Evolutionary conservation across 2,888 invertebrate species (phyloP), one percentile per base, ranked within the genome.

Genomic region (Epistrophe eligans): DNA sequence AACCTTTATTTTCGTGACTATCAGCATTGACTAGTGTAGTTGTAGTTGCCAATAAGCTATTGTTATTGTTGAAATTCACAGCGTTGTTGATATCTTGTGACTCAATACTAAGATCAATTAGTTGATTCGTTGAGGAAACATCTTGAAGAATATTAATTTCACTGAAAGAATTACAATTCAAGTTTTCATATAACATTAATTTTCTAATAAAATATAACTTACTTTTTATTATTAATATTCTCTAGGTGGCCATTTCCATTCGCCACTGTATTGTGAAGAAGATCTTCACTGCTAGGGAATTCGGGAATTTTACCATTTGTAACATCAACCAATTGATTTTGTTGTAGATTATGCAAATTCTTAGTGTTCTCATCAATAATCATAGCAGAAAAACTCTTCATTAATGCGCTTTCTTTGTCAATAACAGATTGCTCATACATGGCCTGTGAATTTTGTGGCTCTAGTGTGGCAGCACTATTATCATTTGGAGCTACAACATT

Each of bases 11-110:
- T 91, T 93, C 93, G 90, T 93, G 93, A 93, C 92, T 93, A 93
- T 93, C 93, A 91, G 93, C 92, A 91, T 92, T 93, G 93, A 93
- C 93, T 93, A 93, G 93, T 91, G 92, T 91, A 90, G 91, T 91
- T 90, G 91, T 90, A 90, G 91, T 91, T 88, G 92, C 91, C 91
- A 92, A 91, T 91, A 92, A 91, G 90, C 91, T 92, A 90, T 92
- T 92, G 89, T 93, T 93, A 89, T 92, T 92, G 87, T 92, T 92
- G 88, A 92, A 91, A 90, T 90, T 90, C 84, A 90, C 88, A 88
- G 89, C 89, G 88, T 91, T 91, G 81, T 89, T 89, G 87, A 92
- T 90, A 90, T 92, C 91, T 90, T 91, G 92, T 90, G 93, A 91
- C 90, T 93, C 92, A 90, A 91, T 92, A 90, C 91, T 92, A 82